Conservation (phyloP, 2,797 vertebrate species). For the Adelosebastes latens region DNA sequence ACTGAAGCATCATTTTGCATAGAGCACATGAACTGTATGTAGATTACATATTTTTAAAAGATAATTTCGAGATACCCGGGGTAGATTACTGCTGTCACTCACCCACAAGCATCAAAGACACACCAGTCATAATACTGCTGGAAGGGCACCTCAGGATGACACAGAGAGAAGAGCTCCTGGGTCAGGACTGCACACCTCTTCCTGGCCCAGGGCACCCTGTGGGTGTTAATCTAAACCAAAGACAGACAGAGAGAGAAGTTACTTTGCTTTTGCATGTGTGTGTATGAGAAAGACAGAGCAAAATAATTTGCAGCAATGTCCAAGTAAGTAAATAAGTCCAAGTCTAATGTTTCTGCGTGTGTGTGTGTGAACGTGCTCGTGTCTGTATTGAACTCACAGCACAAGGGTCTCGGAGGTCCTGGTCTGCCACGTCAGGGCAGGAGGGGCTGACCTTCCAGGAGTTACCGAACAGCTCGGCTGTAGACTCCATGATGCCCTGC, state of each 20-base stretch:
- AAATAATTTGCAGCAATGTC: neutral
- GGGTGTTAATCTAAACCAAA: constrained; percentile 80
- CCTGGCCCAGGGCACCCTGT: constrained; percentile 87
- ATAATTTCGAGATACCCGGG: neutral
- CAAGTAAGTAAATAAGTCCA: neutral
- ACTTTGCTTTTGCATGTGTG: neutral
- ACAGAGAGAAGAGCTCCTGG: constrained; percentile 83
- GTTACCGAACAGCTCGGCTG: constrained; percentile 88
- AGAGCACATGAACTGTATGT: neutral
- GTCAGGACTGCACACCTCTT: constrained; percentile 83
- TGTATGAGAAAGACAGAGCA: neutral
- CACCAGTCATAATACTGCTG: constrained; percentile 92
- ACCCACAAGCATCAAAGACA: constrained; percentile 92
- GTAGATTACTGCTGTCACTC: constrained; percentile 56
- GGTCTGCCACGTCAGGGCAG: constrained; percentile 86
- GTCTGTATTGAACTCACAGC: constrained; percentile 65
- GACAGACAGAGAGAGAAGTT: neutral
- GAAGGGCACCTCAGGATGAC: constrained; percentile 86
- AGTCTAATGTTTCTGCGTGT: neutral
- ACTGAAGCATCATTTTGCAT: neutral
- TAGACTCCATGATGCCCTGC: constrained; percentile 90
- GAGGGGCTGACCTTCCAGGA: constrained; percentile 92
- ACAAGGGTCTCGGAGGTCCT: constrained; percentile 88
- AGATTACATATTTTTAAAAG: neutral
- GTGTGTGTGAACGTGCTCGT: neutral